Evolutionary conservation across 2,113 vertebrate genomes (phyloP).

Genomic region (Carassius gibelio): DNA sequence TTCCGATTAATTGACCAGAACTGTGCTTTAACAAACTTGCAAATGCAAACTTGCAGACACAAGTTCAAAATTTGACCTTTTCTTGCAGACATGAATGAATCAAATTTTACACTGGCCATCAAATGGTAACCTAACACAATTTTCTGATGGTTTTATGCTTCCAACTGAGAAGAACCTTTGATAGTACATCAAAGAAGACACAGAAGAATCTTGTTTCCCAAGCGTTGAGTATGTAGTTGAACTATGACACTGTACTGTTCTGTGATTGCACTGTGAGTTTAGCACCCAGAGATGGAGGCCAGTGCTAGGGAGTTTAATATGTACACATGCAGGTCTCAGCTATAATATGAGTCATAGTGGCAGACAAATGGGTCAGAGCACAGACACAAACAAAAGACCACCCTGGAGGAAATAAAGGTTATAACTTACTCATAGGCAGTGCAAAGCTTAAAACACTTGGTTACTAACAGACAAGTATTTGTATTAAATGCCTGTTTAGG

Average conservation of each 20-base stretch:
- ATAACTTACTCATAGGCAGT: constrained; percentile 26
- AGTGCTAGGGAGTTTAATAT: constrained; percentile 4
- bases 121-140: not conserved
- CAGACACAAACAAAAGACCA: constrained; percentile 16
- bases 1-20: no score
- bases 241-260: not conserved
- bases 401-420: constrained; percentile 28
- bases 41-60: no score
- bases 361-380: constrained; percentile 27
- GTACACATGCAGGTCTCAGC: not conserved
- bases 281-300: not conserved
- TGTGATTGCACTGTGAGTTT: not conserved
- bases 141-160: not conserved
- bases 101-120: not conserved
- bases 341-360: constrained; percentile 8
- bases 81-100: no score
- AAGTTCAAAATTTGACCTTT: not conserved
- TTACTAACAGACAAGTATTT: not conserved
- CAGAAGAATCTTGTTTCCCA: not conserved
- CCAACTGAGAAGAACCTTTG: not conserved
- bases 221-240: not conserved
- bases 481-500: not conserved
- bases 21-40: not conserved
- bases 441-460: constrained; percentile 4
- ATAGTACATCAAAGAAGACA: not conserved